These are phyloP conservation scores for Clivina fossor DNA, from an alignment of 2,888 invertebrate genomes.

Conservation along the genomic window DNA sequence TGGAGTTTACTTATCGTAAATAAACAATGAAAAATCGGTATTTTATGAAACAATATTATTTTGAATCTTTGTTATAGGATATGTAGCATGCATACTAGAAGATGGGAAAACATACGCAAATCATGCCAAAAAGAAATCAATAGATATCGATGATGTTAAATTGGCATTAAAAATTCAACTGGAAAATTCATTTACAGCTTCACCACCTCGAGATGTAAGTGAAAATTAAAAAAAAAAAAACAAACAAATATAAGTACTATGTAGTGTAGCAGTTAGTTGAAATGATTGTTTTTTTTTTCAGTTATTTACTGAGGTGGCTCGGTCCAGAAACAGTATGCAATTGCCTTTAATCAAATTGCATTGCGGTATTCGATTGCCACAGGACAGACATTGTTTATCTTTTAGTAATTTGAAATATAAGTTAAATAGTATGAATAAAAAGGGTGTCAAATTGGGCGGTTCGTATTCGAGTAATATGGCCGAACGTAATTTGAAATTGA, in stretches of 20 bases:
- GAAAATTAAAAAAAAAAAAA: background rate
- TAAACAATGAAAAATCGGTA: no score
- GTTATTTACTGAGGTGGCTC: constrained; percentile 80
- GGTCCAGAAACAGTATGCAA: constrained; percentile 84
- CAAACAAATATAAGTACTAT: no score
- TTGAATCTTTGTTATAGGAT: no score
- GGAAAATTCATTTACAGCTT: constrained; percentile 87
- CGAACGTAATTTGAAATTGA: no score
- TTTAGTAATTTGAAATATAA: constrained; percentile 78
- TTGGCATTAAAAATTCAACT: constrained; percentile 86
- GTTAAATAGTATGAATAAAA: no score
- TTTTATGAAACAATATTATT: no score
- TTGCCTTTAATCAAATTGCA: constrained; percentile 92
- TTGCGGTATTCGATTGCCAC: constrained; percentile 88
- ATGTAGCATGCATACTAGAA: constrained; percentile 88
- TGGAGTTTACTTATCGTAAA: no score
- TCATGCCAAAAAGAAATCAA: constrained; percentile 88
- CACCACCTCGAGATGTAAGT: constrained; percentile 84
- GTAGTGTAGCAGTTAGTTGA: no score
- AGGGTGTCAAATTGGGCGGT: no score
- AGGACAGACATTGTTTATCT: constrained; percentile 89
- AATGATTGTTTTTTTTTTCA: constrained; percentile 43
- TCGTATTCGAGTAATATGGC: no score
- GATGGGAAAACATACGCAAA: constrained; percentile 88
- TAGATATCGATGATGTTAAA: constrained; percentile 91